These are phyloP conservation scores for Ischnura elegans DNA, from an alignment of 2,888 invertebrate species.

Conservation along the genomic window DNA sequence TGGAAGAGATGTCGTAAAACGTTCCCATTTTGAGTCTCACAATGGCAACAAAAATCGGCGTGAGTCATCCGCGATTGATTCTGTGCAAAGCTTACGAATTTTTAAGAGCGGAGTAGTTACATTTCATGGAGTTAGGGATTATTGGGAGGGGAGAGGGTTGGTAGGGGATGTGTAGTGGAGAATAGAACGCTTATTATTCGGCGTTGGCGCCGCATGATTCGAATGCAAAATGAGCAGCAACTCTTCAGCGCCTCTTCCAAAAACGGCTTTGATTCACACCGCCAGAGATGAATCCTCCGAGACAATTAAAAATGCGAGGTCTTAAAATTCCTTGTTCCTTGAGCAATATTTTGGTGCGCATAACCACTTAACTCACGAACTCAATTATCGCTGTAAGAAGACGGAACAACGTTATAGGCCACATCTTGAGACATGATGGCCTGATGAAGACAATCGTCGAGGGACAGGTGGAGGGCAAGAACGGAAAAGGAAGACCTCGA, in stretches of 20 bases:
- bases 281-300: neutral
- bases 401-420: no score
- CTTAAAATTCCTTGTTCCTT: neutral
- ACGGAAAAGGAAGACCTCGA: no score
- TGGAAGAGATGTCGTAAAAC: neutral
- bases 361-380: neutral
- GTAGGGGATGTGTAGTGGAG: no score
- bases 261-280: constrained; percentile 9
- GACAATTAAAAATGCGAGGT: neutral
- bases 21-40: neutral
- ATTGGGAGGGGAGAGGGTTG: no score
- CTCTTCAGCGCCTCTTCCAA: neutral
- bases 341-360: neutral
- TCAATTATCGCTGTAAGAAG: neutral
- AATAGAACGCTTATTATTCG: no score
- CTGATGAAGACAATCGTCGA: no score
- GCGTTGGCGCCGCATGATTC: no score
- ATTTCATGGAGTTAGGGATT: no score
- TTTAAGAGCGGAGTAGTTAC: neutral
- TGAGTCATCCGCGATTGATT: neutral
- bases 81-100: neutral
- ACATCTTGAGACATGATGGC: no score
- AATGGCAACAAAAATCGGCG: neutral
- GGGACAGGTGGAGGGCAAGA: no score
- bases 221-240: neutral